Percentiles rank a stretch among this genome's conserved stretches.
These are phyloP conservation scores for Enteromius viviparus DNA, from an alignment of 2,797 vertebrate genomes.

Conservation along the genomic window DNA sequence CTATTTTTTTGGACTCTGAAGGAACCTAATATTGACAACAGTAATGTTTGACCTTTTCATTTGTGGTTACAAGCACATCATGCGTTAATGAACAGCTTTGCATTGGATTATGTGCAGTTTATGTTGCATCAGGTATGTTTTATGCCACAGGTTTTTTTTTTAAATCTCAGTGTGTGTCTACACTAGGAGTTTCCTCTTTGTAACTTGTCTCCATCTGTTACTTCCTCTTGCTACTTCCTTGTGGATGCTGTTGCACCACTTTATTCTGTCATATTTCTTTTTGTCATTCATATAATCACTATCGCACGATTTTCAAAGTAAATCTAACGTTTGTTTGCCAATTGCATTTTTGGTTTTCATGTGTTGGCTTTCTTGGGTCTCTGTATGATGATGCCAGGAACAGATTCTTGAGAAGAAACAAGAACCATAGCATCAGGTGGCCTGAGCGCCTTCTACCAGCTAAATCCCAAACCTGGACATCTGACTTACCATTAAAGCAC, in stretches of 20 bases:
- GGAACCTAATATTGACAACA: neutral
- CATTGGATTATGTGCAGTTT: neutral
- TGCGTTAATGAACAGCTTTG: neutral
- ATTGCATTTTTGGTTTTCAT: neutral
- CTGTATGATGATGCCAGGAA: conserved; percentile 75
- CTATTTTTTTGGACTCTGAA: neutral
- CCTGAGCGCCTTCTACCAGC: conserved; percentile 70
- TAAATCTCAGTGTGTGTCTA: neutral
- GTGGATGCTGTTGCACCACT: conserved; percentile 25
- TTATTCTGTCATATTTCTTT: conserved; percentile 24
- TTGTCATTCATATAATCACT: neutral
- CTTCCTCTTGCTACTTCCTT: conserved; percentile 40
- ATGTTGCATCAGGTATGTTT: neutral
- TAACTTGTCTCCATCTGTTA: conserved; percentile 12
- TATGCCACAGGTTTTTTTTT: neutral
- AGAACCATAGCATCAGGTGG: conserved; percentile 80
- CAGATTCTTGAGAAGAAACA: conserved; percentile 81
- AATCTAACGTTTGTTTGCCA: neutral
- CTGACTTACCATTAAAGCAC: conserved; percentile 82
- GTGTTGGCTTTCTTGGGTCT: neutral
- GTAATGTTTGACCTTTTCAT: neutral
- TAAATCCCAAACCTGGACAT: conserved; percentile 67
- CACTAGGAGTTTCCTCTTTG: conserved; percentile 17
- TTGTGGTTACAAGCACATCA: neutral
- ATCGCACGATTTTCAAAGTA: neutral